Percentiles rank a stretch among this genome's conserved stretches.
phyloP scores from a whole-genome alignment of 2,888 invertebrate genomes.

The Lasius fuliginosus region DNA sequence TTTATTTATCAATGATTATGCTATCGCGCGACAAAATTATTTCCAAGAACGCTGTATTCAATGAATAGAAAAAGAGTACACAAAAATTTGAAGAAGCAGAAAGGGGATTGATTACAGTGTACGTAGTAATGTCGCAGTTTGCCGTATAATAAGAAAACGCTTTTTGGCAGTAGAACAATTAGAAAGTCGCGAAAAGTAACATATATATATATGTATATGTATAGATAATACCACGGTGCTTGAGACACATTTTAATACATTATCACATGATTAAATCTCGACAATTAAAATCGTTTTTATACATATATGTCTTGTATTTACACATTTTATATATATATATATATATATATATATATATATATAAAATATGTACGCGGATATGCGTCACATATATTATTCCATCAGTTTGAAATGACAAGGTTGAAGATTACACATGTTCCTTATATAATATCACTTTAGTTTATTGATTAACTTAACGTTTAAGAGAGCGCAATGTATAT shows the following conservation, averaged over 20 bases:
- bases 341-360: constrained; percentile 41
- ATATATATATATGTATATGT: constrained; percentile 4
- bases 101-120: constrained; percentile 51
- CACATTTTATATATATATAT: constrained; percentile 30
- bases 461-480: constrained; percentile 50
- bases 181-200: constrained; percentile 69
- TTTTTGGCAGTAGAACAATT: constrained; percentile 77
- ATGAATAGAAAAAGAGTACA: constrained; percentile 71
- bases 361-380: neutral
- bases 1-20: constrained; percentile 69
- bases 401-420: constrained; percentile 54
- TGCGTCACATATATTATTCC: constrained; percentile 36
- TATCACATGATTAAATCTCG: constrained; percentile 67
- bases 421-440: constrained; percentile 42
- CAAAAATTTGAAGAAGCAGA: constrained; percentile 73
- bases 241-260: constrained; percentile 61
- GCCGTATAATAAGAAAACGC: constrained; percentile 70
- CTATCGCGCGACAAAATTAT: constrained; percentile 68
- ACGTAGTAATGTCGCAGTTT: constrained; percentile 64
- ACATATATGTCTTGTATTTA: constrained; percentile 12
- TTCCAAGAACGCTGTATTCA: constrained; percentile 65
- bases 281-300: constrained; percentile 59
- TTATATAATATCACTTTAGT: constrained; percentile 48
- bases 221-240: constrained; percentile 60
- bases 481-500: neutral